These are phyloP conservation scores for Osmerus mordax DNA, from an alignment of 2,113 vertebrate species.

Conservation along the genomic window DNA sequence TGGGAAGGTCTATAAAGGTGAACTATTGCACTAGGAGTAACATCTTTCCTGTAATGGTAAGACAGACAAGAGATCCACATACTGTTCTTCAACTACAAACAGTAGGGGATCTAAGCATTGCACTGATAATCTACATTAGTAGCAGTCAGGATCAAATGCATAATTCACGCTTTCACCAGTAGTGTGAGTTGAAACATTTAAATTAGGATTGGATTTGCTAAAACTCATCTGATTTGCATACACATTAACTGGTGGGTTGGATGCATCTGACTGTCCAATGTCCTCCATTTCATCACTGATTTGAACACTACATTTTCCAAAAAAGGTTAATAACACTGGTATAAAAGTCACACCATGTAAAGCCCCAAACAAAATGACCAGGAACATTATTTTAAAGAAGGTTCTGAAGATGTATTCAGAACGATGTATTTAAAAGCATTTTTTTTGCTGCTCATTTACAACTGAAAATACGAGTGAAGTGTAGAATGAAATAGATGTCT, in stretches of 20 bases:
- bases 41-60: no score
- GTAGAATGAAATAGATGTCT: no score
- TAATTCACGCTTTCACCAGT: background rate
- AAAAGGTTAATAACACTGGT: constrained; percentile 49
- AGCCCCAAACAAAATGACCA: constrained; percentile 58
- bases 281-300: background rate
- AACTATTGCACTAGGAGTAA: no score
- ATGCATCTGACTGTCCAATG: background rate
- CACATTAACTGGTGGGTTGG: background rate
- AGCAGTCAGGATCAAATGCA: background rate
- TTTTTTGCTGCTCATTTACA: no score
- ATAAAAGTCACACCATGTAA: constrained; percentile 62
- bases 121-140: constrained; percentile 34
- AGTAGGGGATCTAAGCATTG: no score
- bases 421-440: no score
- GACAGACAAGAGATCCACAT: no score
- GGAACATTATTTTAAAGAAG: constrained; percentile 70
- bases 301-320: constrained; percentile 7
- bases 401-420: constrained; percentile 63
- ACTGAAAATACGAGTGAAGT: no score
- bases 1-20: no score
- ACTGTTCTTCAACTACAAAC: no score
- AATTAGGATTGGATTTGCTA: background rate
- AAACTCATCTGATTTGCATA: background rate
- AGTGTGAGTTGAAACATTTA: no score